Evolutionary conservation across 2,888 invertebrate species (phyloP).

Genomic region (Aproaerema taeniolella): DNA sequence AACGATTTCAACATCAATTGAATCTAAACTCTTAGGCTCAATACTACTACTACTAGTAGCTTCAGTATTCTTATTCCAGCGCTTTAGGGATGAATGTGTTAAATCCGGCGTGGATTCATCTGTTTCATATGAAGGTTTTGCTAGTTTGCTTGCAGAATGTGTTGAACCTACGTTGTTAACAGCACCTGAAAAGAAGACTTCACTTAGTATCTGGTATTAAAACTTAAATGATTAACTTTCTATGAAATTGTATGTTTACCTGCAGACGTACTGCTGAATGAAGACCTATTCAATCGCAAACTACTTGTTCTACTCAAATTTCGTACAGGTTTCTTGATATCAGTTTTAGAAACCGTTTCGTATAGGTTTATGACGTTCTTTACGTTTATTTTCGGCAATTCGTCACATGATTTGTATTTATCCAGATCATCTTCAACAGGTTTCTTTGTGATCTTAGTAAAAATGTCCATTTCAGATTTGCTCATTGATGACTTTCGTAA

Average conservation of each 20-base stretch:
- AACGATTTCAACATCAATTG: slow-evolving; percentile 33
- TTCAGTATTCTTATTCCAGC: slow-evolving; percentile 31
- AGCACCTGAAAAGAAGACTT: too few species aligned
- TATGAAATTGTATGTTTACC: slow-evolving; percentile 32
- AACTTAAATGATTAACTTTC: background rate
- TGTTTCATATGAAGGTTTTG: slow-evolving; percentile 8
- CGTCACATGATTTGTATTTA: slow-evolving; percentile 63
- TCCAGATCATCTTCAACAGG: slow-evolving; percentile 43
- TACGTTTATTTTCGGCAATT: slow-evolving; percentile 62
- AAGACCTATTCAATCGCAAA: slow-evolving; percentile 34
- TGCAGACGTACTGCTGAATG: slow-evolving; percentile 45
- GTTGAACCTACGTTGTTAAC: slow-evolving; percentile 27
- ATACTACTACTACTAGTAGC: slow-evolving; percentile 32
- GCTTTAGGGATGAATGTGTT: slow-evolving; percentile 17
- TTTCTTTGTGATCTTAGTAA: slow-evolving; percentile 46
- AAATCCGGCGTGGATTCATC: slow-evolving; percentile 8
- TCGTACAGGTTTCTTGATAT: slow-evolving; percentile 32
- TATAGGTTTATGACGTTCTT: slow-evolving; percentile 63
- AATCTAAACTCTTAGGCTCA: slow-evolving; percentile 36
- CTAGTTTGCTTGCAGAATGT: slow-evolving; percentile 12
- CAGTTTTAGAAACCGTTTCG: slow-evolving; percentile 55
- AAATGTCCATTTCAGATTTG: slow-evolving; percentile 71
- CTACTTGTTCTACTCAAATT: slow-evolving; percentile 30
- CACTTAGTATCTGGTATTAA: too few species aligned
- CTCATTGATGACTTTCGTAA: slow-evolving; percentile 48